Percentiles rank a stretch among this genome's conserved stretches.
These are phyloP conservation scores for Heptranchias perlo DNA, from an alignment of 2,113 vertebrate genomes.

Conservation along the genomic window DNA sequence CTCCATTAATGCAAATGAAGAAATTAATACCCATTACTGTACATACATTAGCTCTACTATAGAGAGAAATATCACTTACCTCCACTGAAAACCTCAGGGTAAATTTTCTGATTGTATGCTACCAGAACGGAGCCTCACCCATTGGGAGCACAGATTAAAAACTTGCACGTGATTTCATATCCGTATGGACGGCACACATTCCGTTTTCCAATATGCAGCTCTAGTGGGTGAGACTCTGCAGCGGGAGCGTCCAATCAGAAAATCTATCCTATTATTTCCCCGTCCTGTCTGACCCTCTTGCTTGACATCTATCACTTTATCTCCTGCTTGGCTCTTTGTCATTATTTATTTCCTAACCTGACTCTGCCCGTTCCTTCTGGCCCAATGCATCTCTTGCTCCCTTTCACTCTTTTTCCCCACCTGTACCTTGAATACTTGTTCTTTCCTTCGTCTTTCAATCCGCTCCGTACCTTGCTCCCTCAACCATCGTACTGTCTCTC, in stretches of 20 bases:
- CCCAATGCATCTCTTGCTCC: no score
- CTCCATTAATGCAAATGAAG: background rate
- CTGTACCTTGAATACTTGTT: no score
- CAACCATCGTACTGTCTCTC: no score
- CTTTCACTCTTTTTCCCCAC: no score
- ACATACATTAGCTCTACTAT: background rate
- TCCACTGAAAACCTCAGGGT: background rate
- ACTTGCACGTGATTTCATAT: background rate
- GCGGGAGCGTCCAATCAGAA: background rate
- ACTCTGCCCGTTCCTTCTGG: no score
- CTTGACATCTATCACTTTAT: no score
- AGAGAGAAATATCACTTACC: background rate
- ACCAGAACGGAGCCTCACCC: background rate
- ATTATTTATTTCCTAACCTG: no score
- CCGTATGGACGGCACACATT: background rate
- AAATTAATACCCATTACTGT: background rate
- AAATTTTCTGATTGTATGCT: background rate
- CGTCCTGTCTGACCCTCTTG: no score
- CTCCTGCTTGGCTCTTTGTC: no score
- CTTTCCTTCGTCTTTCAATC: no score
- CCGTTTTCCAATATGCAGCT: background rate
- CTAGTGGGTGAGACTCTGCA: background rate
- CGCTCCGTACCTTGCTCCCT: no score
- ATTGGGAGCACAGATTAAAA: background rate
- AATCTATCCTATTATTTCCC: background rate